These are phyloP conservation scores for Drosophila pseudoananassae DNA, from an alignment of 1,140 invertebrate species.

Conservation along the genomic window DNA sequence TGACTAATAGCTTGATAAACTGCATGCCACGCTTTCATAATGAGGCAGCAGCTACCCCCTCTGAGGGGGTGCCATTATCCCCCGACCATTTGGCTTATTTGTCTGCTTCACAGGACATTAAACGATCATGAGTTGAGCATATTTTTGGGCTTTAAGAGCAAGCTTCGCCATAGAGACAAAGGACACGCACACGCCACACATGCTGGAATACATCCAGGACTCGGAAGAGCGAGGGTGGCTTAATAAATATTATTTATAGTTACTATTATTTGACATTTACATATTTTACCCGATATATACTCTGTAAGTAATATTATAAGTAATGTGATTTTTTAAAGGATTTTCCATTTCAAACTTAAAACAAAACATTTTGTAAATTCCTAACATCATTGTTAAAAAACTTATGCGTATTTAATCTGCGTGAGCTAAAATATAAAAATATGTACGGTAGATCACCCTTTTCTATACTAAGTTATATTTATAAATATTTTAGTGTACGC, in stretches of 20 bases:
- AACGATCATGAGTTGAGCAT: constrained; percentile 28
- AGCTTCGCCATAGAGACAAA: background rate
- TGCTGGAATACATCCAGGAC: background rate
- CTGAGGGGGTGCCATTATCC: background rate
- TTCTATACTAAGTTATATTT: no score
- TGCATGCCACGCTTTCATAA: constrained; percentile 60
- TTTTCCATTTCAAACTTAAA: no score
- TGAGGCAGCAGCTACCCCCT: constrained; percentile 12
- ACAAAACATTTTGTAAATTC: no score
- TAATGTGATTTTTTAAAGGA: no score
- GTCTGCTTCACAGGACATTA: constrained; percentile 45
- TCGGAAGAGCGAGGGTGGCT: background rate
- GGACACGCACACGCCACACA: constrained; percentile 4
- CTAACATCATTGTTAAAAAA: no score
- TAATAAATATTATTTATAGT: background rate
- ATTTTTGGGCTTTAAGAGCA: constrained; percentile 8
- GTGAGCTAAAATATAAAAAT: no score
- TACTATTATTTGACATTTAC: background rate
- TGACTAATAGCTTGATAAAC: constrained; percentile 77
- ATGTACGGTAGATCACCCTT: no score
- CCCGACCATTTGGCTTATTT: constrained; percentile 8
- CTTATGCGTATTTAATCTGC: no score
- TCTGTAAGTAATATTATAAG: no score
- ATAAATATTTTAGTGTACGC: no score
- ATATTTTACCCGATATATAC: no score